Conservation (phyloP, 2,888 invertebrate species). For the Phanerotoma sp. region DNA sequence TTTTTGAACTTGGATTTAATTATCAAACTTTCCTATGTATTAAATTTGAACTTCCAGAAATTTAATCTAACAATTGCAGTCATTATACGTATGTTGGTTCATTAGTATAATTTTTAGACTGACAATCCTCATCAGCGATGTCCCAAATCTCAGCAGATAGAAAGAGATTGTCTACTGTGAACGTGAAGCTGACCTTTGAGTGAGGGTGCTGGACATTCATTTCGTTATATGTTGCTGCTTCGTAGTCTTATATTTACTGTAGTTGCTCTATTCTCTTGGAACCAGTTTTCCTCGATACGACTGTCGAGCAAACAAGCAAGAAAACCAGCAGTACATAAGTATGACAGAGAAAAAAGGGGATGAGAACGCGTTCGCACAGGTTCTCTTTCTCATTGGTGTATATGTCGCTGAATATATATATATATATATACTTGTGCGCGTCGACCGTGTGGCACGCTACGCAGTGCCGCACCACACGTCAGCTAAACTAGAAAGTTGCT, state of each 20-base stretch:
- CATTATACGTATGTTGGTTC: too few relatives aligned
- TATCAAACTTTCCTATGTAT: too few relatives aligned
- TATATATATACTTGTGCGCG: constrained; percentile 10
- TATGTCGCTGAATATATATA: constrained; percentile 18
- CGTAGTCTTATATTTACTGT: constrained; percentile 31
- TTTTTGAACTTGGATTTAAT: too few relatives aligned
- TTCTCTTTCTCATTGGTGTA: constrained; percentile 29
- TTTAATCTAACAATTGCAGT: too few relatives aligned
- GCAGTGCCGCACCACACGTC: constrained; percentile 42
- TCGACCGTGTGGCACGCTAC: constrained; percentile 21
- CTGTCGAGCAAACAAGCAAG: constrained; percentile 26
- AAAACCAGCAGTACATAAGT: constrained; percentile 16
- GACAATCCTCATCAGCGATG: background rate
- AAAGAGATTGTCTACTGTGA: constrained; percentile 3
- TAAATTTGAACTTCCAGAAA: too few relatives aligned
- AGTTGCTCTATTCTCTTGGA: constrained; percentile 55
- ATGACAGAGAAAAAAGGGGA: constrained; percentile 23
- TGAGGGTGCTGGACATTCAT: constrained; percentile 46
- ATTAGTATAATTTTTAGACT: background rate
- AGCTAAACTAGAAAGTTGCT: constrained; percentile 58
- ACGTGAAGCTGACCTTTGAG: constrained; percentile 37
- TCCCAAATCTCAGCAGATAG: background rate
- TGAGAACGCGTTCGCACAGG: constrained; percentile 23
- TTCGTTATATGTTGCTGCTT: constrained; percentile 9
- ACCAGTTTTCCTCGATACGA: constrained; percentile 54